Percentiles rank a stretch among this genome's conserved stretches.
These are phyloP conservation scores for Pteromalus puparum DNA, from an alignment of 1,140 invertebrate species.

Conservation along the genomic window DNA sequence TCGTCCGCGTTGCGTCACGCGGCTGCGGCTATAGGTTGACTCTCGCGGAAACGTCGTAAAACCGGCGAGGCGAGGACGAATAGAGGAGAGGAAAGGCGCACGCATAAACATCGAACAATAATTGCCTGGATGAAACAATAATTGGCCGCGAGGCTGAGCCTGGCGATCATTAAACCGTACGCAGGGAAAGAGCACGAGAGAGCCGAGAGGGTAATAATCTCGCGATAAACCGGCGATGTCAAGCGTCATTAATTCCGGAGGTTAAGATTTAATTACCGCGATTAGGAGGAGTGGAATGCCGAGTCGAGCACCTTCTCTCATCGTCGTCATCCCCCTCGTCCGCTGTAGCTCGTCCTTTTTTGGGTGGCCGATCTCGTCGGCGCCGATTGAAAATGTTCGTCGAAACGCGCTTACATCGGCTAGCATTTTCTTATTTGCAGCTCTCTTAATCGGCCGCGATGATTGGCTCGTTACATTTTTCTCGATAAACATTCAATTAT, in stretches of 20 bases:
- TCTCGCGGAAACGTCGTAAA: neutral
- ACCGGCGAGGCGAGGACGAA: neutral
- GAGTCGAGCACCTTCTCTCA: neutral
- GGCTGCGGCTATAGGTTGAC: no score
- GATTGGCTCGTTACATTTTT: slow-evolving; percentile 14
- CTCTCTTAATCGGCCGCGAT: neutral
- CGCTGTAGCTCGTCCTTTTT: neutral
- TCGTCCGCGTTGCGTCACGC: no score
- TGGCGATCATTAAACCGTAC: slow-evolving; percentile 33
- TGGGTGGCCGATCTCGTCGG: neutral
- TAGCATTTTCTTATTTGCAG: slow-evolving; percentile 7
- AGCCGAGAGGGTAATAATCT: slow-evolving; percentile 19
- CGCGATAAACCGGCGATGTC: slow-evolving; percentile 46
- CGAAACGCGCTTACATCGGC: neutral
- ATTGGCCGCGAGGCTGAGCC: slow-evolving; percentile 29
- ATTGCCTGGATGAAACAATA: slow-evolving; percentile 49
- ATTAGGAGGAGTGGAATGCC: slow-evolving; percentile 29
- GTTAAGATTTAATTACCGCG: slow-evolving; percentile 56
- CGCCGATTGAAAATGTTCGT: neutral
- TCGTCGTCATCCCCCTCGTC: neutral
- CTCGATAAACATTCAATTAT: slow-evolving; percentile 28
- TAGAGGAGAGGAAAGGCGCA: neutral
- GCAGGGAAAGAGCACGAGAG: neutral
- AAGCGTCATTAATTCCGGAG: slow-evolving; percentile 51
- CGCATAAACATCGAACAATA: slow-evolving; percentile 50